Percentiles rank a stretch among this genome's conserved stretches.
These are phyloP conservation scores for Idaea biselata DNA, from an alignment of 2,888 invertebrate genomes.

Conservation along the genomic window DNA sequence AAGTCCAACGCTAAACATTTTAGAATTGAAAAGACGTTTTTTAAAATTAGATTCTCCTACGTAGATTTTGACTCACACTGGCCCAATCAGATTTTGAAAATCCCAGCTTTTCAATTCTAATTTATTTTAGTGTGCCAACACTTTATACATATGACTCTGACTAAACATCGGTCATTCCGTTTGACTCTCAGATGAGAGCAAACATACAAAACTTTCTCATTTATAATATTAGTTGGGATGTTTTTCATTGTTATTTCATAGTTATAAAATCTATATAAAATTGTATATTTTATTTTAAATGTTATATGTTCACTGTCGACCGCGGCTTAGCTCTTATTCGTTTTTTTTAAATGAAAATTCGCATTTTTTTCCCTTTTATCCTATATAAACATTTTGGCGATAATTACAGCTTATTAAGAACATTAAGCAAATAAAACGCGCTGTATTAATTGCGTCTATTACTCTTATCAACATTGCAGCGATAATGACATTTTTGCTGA, in stretches of 20 bases:
- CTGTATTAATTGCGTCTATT: too few relatives aligned
- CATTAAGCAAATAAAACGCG: too few relatives aligned
- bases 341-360: not conserved
- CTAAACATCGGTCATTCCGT: not conserved
- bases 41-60: too few relatives aligned
- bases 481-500: too few relatives aligned
- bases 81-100: too few relatives aligned
- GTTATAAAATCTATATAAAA: constrained; percentile 7
- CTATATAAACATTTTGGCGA: constrained; percentile 11
- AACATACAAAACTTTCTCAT: constrained; percentile 6
- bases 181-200: not conserved
- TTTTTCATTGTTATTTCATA: constrained; percentile 20
- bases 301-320: not conserved
- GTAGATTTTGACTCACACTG: too few relatives aligned
- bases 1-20: not conserved
- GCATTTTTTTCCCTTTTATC: constrained; percentile 13
- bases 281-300: not conserved
- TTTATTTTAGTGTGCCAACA: too few relatives aligned
- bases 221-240: constrained; percentile 16
- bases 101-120: too few relatives aligned
- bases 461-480: too few relatives aligned
- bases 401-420: too few relatives aligned
- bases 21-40: too few relatives aligned
- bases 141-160: too few relatives aligned
- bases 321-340: not conserved